Percentiles rank a stretch among this genome's conserved stretches.
Evolutionary conservation across 1,140 invertebrate species (phyloP).

Genomic region (Apis dorsata): DNA sequence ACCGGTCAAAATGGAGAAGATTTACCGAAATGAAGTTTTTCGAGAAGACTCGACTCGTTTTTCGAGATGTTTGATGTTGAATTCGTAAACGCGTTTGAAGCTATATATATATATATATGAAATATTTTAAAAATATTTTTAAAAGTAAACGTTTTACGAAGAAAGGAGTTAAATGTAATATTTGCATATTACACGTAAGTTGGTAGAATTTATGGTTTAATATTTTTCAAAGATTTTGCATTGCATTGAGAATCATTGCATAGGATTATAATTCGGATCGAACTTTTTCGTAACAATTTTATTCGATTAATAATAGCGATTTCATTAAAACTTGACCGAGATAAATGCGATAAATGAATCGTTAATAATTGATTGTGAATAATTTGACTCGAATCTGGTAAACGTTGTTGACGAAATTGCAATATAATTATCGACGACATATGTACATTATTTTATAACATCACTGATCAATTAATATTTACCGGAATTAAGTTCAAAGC

Average conservation of each 20-base stretch:
- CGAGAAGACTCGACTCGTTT: not conserved
- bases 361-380: constrained; percentile 13
- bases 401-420: not conserved
- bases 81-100: not conserved
- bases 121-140: no score
- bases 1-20: not conserved
- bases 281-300: not conserved
- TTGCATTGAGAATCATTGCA: no score
- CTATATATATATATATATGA: no score
- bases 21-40: not conserved
- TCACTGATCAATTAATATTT: constrained; percentile 17
- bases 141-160: no score
- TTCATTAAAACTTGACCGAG: not conserved
- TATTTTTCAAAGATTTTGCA: no score
- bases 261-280: no score
- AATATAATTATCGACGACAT: not conserved
- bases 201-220: no score
- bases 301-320: not conserved
- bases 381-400: not conserved
- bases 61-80: not conserved
- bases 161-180: no score
- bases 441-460: constrained; percentile 1
- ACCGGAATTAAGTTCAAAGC: constrained; percentile 5
- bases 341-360: not conserved
- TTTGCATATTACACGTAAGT: no score